Conservation (phyloP, 2,797 vertebrate species). For the Anguilla pacifica region DNA sequence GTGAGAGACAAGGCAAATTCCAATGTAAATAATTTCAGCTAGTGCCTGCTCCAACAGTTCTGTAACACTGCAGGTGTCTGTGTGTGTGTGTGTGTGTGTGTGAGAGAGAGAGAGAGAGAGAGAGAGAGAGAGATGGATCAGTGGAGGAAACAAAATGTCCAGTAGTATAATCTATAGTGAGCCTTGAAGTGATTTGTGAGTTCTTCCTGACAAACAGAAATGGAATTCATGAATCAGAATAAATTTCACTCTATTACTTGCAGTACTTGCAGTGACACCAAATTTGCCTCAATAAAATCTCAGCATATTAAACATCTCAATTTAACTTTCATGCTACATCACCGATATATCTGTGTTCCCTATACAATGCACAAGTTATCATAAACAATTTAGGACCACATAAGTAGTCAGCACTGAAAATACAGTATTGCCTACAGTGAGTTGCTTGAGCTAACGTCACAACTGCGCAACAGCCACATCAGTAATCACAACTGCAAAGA, state of each 20-base stretch:
- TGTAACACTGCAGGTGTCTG: not conserved
- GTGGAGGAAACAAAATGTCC: not conserved
- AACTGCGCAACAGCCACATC: not conserved
- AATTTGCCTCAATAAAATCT: not conserved
- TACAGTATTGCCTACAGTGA: not conserved
- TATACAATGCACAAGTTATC: not conserved
- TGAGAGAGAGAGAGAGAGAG: not conserved
- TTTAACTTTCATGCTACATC: not conserved
- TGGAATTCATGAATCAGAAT: not conserved
- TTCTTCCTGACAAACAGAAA: not conserved
- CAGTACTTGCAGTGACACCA: not conserved
- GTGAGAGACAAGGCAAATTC: not conserved
- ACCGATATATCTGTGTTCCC: not conserved
- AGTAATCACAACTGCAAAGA: not conserved
- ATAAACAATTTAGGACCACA: not conserved
- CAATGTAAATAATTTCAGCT: not conserved
- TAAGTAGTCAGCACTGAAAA: not conserved
- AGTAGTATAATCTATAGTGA: not conserved
- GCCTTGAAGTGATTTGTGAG: not conserved
- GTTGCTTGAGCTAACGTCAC: not conserved
- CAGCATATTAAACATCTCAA: not conserved
- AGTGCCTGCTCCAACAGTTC: not conserved
- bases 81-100: slow-evolving; percentile 14
- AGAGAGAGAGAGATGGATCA: not conserved
- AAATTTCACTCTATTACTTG: not conserved